Evolutionary conservation across 2,797 vertebrate species (phyloP), one percentile per base, ranked within the genome.

Genomic region (Streptopelia turtur): DNA sequence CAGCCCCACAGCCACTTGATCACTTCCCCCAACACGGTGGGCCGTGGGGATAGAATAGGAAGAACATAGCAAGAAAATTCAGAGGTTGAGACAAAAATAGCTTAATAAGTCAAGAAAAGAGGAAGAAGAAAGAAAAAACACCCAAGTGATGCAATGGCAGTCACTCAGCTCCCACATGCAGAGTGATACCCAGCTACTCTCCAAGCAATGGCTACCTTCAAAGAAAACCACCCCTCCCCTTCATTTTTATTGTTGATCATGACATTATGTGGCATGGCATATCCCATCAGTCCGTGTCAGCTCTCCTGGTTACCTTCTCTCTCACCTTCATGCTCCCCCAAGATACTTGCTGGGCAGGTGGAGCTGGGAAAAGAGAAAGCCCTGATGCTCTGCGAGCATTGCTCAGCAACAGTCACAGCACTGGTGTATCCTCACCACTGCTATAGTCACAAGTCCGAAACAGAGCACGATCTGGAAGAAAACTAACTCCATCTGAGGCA

Each of bases 351-450:
- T 53, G 43, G 49, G 45, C 27, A 75, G n/a, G 27, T 5, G 64
- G 27, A 74, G 8, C 0, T 49, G 41, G 33, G 53, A 41, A 87
- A 83, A 78, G 35, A 75, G 35, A 60, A 92, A 75, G 13, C 8
- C 9, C 12, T 1, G 6, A 3, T 2, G 1, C 16, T 3, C 1
- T 22, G 37, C 7, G 76, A 75, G 35, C 30, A 7, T 2, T 57
- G 9, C 20, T 76, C 27, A 55, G 14, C 25, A 52, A 57, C 11
- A 78, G 30, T 17, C 59, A 41, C 15, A 37, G 30, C 0, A 6
- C 25, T 33, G 25, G 13, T 39, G 4, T 71, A 53, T 17, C 30
- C 78, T 55, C 41, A 65, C 15, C 31, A 31, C 50, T 61, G 55
- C 49, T 92, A 83, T 33, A 50, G 41, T 50, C 47, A 80, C 37